Evolutionary conservation across 2,888 invertebrate species (phyloP).

Genomic region (Sinhomidia bicolor): DNA sequence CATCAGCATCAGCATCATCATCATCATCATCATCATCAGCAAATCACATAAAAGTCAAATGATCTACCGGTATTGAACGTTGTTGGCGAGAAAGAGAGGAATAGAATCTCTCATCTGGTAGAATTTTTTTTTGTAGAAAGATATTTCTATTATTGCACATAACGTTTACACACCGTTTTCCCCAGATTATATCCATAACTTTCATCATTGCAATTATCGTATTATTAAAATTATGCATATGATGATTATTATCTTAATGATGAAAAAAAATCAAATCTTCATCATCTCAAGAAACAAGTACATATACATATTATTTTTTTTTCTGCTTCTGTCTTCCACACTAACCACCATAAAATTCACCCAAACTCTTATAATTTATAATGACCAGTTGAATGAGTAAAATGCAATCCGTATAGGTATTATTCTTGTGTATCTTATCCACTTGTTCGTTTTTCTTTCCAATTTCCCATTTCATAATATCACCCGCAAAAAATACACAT

Average conservation of each 20-base stretch:
- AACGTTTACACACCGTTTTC: neutral
- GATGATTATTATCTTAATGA: neutral
- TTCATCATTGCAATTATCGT: neutral
- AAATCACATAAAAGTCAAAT: slow-evolving; percentile 61
- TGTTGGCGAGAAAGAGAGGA: neutral
- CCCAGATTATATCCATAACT: slow-evolving; percentile 19
- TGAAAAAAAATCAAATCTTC: neutral
- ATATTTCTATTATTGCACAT: no score
- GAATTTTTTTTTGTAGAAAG: no score
- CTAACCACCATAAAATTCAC: neutral
- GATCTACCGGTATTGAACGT: slow-evolving; percentile 71
- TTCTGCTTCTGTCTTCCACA: slow-evolving; percentile 10
- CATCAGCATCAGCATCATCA: slow-evolving; percentile 25
- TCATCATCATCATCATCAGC: slow-evolving; percentile 36
- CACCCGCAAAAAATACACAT: neutral
- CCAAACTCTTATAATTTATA: neutral
- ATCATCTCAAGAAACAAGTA: neutral
- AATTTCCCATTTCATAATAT: slow-evolving; percentile 56
- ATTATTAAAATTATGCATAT: neutral
- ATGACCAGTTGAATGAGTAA: slow-evolving; percentile 66
- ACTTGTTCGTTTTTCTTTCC: slow-evolving; percentile 39
- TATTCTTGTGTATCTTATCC: no score
- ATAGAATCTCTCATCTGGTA: neutral
- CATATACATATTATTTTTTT: neutral
- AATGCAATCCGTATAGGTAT: no score